Base-by-base conservation (phyloP, 2,113 vertebrate genomes). In the Jaculus jaculus region DNA sequence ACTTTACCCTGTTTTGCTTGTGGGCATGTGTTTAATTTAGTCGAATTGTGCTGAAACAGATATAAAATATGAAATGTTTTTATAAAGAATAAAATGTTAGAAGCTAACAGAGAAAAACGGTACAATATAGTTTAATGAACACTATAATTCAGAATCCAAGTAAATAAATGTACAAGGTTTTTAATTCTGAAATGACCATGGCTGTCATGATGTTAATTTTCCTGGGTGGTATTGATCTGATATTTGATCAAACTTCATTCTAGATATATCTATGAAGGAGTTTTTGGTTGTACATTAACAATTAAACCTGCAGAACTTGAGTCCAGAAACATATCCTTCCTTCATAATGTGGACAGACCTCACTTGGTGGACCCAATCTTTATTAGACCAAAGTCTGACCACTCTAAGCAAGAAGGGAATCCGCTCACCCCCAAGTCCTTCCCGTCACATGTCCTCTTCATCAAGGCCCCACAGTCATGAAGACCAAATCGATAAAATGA, bases 21-120 rank as follows among this genome's bases (percentile, higher is more conserved):
- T 86, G n/a, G 84, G 37, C 47, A 94, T 58, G 26, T 87, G 18
- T 95, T 88, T 95, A 92, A 93, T 92, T 93, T 87, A 94, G 81
- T 88, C 91, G 60, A 39, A 87, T 95, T 97, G 73, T 94, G 73
- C 4, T 88, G 73, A 84, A 87, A 87, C 0, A 42, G n/a, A 7
- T 85, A 58, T 24, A 72, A 83, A 95, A 95, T 92, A 63, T 71
- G 85, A 60, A 71, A 54, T 81, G 20, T 92, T 91, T 92, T 28
- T 16, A 30, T 78, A 51, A 92, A 18, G 58, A 42, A 86, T 80
- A 73, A 83, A 82, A 42, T 20, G 28, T 20, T 78, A 85, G 8
- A 81, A 66, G 5, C 80, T 68, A 87, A 82, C 13, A 13, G 12
- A 2, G 23, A 87, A 94, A 94, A 66, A n/a, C 3, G 84, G 18